Base-by-base conservation (phyloP, 2,888 invertebrate genomes). In the Nomada ferruginata region DNA sequence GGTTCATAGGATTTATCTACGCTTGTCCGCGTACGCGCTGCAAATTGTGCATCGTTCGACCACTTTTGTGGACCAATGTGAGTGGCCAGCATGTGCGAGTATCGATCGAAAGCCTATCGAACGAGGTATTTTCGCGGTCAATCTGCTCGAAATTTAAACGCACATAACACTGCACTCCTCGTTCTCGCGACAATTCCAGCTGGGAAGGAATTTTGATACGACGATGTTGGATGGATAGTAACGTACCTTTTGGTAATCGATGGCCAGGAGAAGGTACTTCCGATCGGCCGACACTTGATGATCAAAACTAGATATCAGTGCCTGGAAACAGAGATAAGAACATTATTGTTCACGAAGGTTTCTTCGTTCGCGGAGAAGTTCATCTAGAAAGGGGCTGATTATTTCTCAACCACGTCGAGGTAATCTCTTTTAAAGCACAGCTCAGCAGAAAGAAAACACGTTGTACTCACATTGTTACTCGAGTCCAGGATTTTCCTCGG, bases 201-300 rank as follows among this genome's bases (percentile, higher is more conserved):
- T 10, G 47, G 42, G 18, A 2, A 15, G n/a, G 9, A 15, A 42
- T 42, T 29, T 29, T n/a, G 13, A 20, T 23, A 7, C 36, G 7
- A 36, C 5, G 36, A 52, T 23, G 1, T 36, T 36, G 44, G 11
- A 52, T 29, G 70, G 60, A 68, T 23, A 44, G 26, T 57, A 64
- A 10, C 42, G 91, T 92, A 96, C 96, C 94, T 96, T 96, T 90
- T 95, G 95, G 85, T 95, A 95, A 90, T 95, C 95, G 88, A 95
- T 95, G 5, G 95, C 95, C 83, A 96, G 93, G 70, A 97, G 93
- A 75, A 97, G 90, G 90, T 95, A 96, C 87, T 95, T 95, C 65
- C 94, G 94, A 91, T 97, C 96, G 0, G 96, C 95, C 0, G 97
- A 97, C 79, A 97, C 93, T 87, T 95, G 95, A 88, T 94, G 95